Percentiles rank a stretch among this genome's conserved stretches.
These are phyloP conservation scores for Nestor notabilis DNA, from an alignment of 2,113 vertebrate genomes.

Conservation along the genomic window DNA sequence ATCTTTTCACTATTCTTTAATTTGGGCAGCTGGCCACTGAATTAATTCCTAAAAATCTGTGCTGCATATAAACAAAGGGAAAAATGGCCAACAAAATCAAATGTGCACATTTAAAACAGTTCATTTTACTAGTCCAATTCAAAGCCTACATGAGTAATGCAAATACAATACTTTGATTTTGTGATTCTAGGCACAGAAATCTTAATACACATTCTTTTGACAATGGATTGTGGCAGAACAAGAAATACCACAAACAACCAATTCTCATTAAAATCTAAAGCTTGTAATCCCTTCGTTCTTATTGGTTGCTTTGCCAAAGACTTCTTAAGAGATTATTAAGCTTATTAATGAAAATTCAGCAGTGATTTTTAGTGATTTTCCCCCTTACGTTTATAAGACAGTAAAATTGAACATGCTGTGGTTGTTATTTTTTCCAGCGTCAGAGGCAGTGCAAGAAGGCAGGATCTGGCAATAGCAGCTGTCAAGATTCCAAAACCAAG, in stretches of 20 bases:
- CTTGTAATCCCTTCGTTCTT: conserved; percentile 3
- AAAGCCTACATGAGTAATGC: neutral
- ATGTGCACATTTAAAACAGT: neutral
- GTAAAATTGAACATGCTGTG: conserved; percentile 53
- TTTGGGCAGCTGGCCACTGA: conserved; percentile 23
- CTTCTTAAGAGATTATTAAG: conserved; percentile 64
- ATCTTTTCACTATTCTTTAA: conserved; percentile 47
- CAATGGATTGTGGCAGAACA: neutral
- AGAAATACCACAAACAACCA: conserved; percentile 26
- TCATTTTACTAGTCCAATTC: neutral
- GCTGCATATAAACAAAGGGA: neutral
- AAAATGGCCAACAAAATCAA: conserved; percentile 40
- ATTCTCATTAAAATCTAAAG: conserved; percentile 36
- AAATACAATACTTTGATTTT: conserved; percentile 27
- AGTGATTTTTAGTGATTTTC: conserved; percentile 35
- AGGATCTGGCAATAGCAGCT: conserved; percentile 29
- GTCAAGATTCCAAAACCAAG: conserved; percentile 63
- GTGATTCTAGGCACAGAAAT: conserved; percentile 34
- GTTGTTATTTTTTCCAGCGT: conserved; percentile 38
- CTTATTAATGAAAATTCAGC: conserved; percentile 62
- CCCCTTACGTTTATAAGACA: conserved; percentile 28
- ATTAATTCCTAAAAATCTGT: conserved; percentile 34
- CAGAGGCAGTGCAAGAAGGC: conserved; percentile 62
- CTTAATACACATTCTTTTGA: conserved; percentile 16
- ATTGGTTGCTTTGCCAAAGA: conserved; percentile 34